Evolutionary conservation across 2,888 invertebrate genomes (phyloP).

Genomic region (Tenthredo amoena): DNA sequence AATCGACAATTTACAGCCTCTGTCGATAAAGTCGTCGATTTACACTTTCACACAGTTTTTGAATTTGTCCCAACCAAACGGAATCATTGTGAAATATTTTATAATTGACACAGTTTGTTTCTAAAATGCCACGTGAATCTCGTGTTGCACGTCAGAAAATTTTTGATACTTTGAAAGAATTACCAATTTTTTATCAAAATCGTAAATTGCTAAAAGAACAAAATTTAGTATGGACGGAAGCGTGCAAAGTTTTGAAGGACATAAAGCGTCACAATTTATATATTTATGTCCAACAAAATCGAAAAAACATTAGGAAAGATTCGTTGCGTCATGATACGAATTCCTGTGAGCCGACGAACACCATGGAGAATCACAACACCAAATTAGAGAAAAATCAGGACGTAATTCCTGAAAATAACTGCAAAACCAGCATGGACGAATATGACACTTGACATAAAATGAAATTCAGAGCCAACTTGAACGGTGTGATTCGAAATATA

Average conservation of each 20-base stretch:
- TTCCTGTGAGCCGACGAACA: not conserved
- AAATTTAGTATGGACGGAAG: not conserved
- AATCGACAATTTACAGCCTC: too few relatives aligned
- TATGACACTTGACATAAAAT: not conserved
- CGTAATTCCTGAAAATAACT: too few relatives aligned
- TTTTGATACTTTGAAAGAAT: not conserved
- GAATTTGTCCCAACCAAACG: too few relatives aligned
- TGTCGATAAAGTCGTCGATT: too few relatives aligned
- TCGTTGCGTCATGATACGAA: not conserved
- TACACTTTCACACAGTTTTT: too few relatives aligned
- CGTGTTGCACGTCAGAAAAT: too few relatives aligned
- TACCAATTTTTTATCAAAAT: not conserved
- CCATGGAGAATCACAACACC: not conserved
- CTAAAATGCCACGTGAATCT: too few relatives aligned
- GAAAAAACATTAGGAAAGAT: not conserved
- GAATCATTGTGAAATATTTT: too few relatives aligned
- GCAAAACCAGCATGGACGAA: not conserved
- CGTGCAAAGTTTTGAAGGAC: not conserved
- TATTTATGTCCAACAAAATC: not conserved
- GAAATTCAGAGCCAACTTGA: not conserved
- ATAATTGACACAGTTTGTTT: too few relatives aligned
- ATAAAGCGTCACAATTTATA: not conserved
- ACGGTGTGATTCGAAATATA: not conserved
- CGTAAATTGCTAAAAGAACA: not conserved
- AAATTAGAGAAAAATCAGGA: not conserved